Percentiles rank a stretch among this genome's conserved stretches.
phyloP scores from a whole-genome alignment of 2,797 vertebrate genomes.

The Chiloscyllium punctatum region DNA sequence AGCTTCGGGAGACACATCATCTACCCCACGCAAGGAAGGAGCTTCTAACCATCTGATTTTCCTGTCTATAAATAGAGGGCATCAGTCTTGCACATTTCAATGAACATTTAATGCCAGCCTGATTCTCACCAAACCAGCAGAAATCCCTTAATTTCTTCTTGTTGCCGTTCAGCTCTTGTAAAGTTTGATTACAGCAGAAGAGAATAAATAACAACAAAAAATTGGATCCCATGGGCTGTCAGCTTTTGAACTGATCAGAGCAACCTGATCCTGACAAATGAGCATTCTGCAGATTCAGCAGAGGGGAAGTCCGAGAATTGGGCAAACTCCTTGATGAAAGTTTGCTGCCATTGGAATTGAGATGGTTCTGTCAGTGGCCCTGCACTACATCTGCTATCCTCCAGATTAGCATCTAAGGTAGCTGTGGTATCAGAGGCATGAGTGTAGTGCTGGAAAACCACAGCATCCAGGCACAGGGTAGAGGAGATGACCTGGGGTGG shows the following conservation, averaged over 20 bases:
- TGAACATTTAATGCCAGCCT: background rate
- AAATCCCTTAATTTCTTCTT: background rate
- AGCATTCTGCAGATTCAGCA: background rate
- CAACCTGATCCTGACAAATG: background rate
- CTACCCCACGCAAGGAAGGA: background rate
- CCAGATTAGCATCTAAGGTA: background rate
- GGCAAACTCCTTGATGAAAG: background rate
- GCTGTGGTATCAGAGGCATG: background rate
- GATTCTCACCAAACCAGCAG: background rate
- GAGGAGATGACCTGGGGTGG: too few species aligned
- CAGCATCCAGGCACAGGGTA: too few species aligned
- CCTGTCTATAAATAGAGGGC: background rate
- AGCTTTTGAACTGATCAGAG: background rate
- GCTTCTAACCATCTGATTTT: background rate
- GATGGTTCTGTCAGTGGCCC: background rate
- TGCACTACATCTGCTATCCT: background rate
- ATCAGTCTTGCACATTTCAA: background rate
- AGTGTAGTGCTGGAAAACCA: too few species aligned
- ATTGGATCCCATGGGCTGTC: background rate
- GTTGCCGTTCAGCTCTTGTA: background rate
- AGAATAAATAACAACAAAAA: background rate
- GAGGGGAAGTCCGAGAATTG: background rate
- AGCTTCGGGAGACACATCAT: background rate
- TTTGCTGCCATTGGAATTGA: background rate
- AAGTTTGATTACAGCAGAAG: background rate